Conservation (phyloP, 2,113 vertebrate genomes). For the Ariopsis seemanni region DNA sequence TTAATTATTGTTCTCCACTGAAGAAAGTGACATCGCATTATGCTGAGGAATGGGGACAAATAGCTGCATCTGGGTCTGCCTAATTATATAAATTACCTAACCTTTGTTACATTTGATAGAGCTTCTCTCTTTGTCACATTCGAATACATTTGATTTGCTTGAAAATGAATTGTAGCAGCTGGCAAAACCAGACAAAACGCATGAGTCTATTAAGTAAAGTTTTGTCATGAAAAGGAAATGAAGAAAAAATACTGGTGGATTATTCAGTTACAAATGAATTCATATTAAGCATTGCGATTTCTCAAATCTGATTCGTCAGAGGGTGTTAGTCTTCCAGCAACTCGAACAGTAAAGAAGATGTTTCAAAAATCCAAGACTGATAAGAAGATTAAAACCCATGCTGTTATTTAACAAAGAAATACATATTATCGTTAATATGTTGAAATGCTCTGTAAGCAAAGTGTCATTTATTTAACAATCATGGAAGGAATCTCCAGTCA, state of each 20-base stretch:
- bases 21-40: constrained; percentile 69
- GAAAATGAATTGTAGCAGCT: constrained; percentile 48
- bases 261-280: neutral
- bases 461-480: neutral
- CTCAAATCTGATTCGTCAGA: neutral
- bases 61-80: constrained; percentile 67
- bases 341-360: neutral
- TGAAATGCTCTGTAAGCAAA: neutral
- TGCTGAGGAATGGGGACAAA: constrained; percentile 67
- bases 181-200: constrained; percentile 3
- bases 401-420: neutral
- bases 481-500: neutral
- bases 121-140: constrained; percentile 61
- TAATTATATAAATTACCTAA: constrained; percentile 75
- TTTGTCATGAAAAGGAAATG: neutral
- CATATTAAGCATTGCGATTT: neutral
- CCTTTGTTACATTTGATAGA: constrained; percentile 58
- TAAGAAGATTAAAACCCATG: neutral
- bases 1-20: constrained; percentile 71
- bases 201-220: constrained; percentile 42
- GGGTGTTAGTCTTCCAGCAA: neutral
- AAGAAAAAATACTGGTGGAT: neutral
- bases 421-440: neutral
- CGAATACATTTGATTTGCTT: constrained; percentile 48
- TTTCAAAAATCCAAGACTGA: neutral